Base-by-base conservation (phyloP, 2,113 vertebrate species). In the Indicator indicator region DNA sequence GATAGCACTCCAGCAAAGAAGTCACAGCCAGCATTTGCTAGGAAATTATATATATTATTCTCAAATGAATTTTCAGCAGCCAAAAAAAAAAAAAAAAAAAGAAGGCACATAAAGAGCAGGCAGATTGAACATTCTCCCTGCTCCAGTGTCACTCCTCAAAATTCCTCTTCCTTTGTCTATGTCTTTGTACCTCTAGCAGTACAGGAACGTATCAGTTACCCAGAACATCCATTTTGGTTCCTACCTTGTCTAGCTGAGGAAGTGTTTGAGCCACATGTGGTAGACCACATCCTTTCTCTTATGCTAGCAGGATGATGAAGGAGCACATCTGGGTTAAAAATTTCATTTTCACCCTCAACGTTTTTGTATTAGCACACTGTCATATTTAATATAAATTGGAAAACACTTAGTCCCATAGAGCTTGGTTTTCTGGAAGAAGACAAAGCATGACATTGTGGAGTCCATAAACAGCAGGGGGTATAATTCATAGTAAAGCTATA, bases 241-340 rank as follows among this genome's bases (percentile, higher is more conserved):
- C 91, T 96, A 73, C 84, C 88, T 96, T 95, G 96, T 84, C 96
- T 83, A 58, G 62, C 71, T 88, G 78, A 92, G 92, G 97, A 97
- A 97, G 86, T 74, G 74, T 95, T 97, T 96, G 83, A 97, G 80
- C 84, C 89, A 88, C 92, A 93, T 95, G 96, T 96, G 96, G 96
- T 94, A 96, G 80, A 86, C 95, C 86, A 89, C 91, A 97, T 97
- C 86, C 95, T 96, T 96, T 95, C 94, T 94, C 62, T 93, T 97
- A 46, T 58, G 71, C 78, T 96, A 94, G 46, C 48, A 54, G 12
- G 89, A 92, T 97, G 96, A 97, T 44, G 90, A 97, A 98, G 95
- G 94, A 97, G 91, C 95, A 98, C 98, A 98, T 97, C 97, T 98
- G 97, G 97, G 97, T 96, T 94, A 93, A 97, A 93, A 97, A 97